Conservation (phyloP, 2,113 vertebrate genomes). For the Variabilichromis moorii region DNA sequence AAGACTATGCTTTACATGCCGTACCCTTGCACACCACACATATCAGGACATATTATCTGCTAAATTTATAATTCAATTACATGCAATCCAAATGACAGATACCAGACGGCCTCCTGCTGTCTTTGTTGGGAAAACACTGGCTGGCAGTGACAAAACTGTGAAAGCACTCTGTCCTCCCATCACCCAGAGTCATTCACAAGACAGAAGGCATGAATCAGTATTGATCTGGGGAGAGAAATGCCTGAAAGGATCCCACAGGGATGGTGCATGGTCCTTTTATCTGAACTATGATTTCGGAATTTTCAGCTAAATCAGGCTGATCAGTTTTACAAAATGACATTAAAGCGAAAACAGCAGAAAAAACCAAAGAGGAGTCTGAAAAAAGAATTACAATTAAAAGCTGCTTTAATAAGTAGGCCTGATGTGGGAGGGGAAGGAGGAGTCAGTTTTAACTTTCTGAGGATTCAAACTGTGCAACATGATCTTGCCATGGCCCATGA, state of each 20-base stretch:
- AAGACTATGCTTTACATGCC: background rate
- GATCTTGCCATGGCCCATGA: background rate
- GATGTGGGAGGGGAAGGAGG: background rate
- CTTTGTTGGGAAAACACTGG: slow-evolving; percentile 35
- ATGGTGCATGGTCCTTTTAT: background rate
- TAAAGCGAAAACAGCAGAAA: background rate
- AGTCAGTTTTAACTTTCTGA: background rate
- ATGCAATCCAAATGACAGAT: background rate
- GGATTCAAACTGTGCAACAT: background rate
- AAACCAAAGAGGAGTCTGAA: background rate
- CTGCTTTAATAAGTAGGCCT: background rate
- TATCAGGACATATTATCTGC: background rate
- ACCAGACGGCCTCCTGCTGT: slow-evolving; percentile 28
- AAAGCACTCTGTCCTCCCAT: background rate
- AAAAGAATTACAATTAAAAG: background rate
- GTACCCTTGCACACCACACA: background rate
- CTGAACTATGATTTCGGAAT: accelerated
- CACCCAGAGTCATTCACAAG: background rate
- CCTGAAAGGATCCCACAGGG: background rate
- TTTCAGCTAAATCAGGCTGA: background rate
- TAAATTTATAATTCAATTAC: background rate
- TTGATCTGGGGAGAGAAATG: background rate
- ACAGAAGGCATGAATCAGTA: slow-evolving; percentile 46
- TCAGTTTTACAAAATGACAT: background rate
- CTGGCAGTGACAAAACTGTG: slow-evolving; percentile 7